Evolutionary conservation across 2,797 vertebrate genomes (phyloP).

Genomic region (Diceros bicornis): DNA sequence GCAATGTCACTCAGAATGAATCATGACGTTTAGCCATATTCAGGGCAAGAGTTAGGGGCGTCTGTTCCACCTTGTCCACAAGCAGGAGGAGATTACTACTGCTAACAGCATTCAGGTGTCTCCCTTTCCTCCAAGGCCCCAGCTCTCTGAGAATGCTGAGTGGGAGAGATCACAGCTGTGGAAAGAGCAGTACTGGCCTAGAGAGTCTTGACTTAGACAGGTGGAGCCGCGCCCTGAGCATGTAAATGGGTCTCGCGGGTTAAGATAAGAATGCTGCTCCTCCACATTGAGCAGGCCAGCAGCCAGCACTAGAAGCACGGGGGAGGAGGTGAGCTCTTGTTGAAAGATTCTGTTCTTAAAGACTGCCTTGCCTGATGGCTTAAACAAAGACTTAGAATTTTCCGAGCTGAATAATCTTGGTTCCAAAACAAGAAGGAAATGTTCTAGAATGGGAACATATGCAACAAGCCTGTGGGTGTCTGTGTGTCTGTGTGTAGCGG

Average conservation of each 20-base stretch:
- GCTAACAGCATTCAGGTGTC: accelerated
- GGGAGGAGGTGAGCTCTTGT: background rate
- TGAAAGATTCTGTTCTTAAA: background rate
- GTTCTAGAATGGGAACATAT: background rate
- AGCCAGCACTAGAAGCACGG: background rate
- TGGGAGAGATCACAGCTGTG: background rate
- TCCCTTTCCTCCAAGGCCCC: background rate
- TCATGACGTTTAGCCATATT: background rate
- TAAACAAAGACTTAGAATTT: background rate
- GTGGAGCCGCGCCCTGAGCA: background rate
- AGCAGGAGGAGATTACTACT: background rate
- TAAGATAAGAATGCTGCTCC: background rate
- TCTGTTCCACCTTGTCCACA: background rate
- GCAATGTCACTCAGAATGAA: background rate
- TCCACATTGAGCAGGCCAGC: accelerated
- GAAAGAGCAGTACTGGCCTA: background rate
- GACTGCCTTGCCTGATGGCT: background rate
- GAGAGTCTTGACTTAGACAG: background rate
- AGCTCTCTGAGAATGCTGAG: background rate
- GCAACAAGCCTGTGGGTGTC: background rate
- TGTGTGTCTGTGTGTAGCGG: too few species aligned
- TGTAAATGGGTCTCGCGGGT: accelerated
- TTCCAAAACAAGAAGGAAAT: background rate
- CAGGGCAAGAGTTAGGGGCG: background rate
- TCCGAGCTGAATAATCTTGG: background rate